Evolutionary conservation across 1,140 invertebrate genomes (phyloP).

Genomic region (Pseudomyrmex gracilis): DNA sequence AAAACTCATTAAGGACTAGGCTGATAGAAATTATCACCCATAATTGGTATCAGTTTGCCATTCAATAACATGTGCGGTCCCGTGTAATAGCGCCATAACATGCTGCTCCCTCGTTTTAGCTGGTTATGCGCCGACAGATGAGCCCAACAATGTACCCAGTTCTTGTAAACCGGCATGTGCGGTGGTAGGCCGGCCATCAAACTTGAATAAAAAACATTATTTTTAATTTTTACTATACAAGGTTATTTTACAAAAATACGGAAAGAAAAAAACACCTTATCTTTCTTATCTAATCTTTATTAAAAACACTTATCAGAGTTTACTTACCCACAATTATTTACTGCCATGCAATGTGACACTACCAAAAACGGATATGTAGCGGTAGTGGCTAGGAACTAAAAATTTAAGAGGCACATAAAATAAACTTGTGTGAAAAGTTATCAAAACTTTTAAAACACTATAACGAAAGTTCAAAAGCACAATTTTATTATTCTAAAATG

Average conservation of each 20-base stretch:
- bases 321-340: constrained; percentile 90
- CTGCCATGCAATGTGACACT: constrained; percentile 94
- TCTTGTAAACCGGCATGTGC: constrained; percentile 91
- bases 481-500: neutral
- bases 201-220: constrained; percentile 81
- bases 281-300: neutral
- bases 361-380: constrained; percentile 95
- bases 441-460: too few relatives aligned
- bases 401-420: constrained; percentile 63
- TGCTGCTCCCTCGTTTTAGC: constrained; percentile 93
- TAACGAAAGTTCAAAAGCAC: too few relatives aligned
- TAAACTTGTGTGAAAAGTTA: neutral
- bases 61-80: constrained; percentile 86
- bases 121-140: constrained; percentile 90
- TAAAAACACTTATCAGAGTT: neutral
- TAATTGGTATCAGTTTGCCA: constrained; percentile 72
- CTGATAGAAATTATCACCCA: constrained; percentile 62
- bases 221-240: too few relatives aligned
- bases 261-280: neutral
- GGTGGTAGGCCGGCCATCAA: constrained; percentile 92
- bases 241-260: neutral
- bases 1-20: constrained; percentile 52
- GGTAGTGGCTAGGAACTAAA: constrained; percentile 90
- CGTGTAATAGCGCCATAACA: constrained; percentile 92
- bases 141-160: constrained; percentile 92